Base-by-base conservation (phyloP, 2,888 invertebrate species). In the Campaea margaritaria region DNA sequence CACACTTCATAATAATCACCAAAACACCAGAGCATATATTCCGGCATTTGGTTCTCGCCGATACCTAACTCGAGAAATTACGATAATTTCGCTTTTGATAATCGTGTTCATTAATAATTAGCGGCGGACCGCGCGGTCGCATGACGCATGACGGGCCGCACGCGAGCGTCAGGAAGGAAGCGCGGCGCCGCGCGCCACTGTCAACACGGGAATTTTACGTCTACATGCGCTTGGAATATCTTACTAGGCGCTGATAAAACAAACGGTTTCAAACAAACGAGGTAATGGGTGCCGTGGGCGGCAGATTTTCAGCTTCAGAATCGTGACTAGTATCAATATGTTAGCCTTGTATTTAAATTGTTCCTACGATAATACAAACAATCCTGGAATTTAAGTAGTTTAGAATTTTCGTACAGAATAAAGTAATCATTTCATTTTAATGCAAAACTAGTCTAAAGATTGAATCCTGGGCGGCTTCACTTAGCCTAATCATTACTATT, bases 101-200 rank as follows among this genome's bases (percentile, higher is more conserved):
- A 60, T 48, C 27, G 28, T 16, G 38, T 50, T 43, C 34, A 28
- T 11, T 2, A 5, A 34, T 56, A 58, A 53, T 49, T 44, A 43
- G 52, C 11, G 5, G 53, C 27, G 31, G 13, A 7, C 14, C n/a
- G 48, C 43, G 44, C 46, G n/a, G 42, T 48, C 63, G 21, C 67
- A 59, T 65, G 51, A 48, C 43, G 54, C 16, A 52, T 36, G 53
- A 62, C 31, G 5, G 31, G 64, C 62, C 46, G 52, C 46, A 52
- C 65, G 67, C 64, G 48, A 56, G 38, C 62, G 54, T 58, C 54
- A 59, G 69, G 66, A 67, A 68, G 66, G 68, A 66, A 68, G 64
- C 57, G 54, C 41, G 62, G 67, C 64, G 27, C 68, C 36, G 60
- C 59, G 14, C 5, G 16, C 13, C 53, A 43, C 64, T 48, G 60